A percentile compares a stretch with the other conserved stretches of the same genome.
These are phyloP conservation scores for Xanthia icteritia DNA, from an alignment of 2,888 invertebrate genomes.

Conservation along the genomic window DNA sequence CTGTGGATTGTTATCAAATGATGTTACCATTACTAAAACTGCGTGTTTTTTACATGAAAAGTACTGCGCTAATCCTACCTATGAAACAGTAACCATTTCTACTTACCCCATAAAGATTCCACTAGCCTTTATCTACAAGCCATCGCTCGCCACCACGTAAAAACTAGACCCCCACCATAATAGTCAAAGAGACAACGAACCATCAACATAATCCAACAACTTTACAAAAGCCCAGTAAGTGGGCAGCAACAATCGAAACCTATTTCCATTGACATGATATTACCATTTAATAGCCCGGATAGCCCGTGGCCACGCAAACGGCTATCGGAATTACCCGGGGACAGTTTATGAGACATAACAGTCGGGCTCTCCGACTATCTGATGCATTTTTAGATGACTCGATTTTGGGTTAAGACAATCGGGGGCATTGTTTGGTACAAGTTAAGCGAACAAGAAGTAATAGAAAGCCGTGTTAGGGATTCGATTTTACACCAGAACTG, in stretches of 20 bases:
- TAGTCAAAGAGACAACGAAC: conserved; percentile 57
- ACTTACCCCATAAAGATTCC: conserved; percentile 3
- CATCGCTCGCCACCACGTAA: conserved; percentile 25
- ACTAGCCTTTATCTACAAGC: conserved; percentile 33
- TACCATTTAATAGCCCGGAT: conserved; percentile 71
- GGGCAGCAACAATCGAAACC: conserved; percentile 64
- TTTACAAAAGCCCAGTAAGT: conserved; percentile 53
- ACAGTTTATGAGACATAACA: conserved; percentile 89
- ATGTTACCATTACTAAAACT: too few relatives aligned
- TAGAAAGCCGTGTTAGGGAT: not conserved
- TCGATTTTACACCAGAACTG: not conserved
- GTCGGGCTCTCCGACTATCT: conserved; percentile 67
- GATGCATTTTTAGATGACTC: conserved; percentile 85
- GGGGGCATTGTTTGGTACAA: conserved; percentile 68
- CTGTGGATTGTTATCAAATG: too few relatives aligned
- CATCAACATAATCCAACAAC: conserved; percentile 65
- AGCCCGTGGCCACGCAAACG: conserved; percentile 72
- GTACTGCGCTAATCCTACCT: not conserved
- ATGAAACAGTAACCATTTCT: conserved; percentile 22
- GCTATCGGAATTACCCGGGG: conserved; percentile 79
- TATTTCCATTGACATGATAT: conserved; percentile 67
- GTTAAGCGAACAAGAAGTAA: not conserved
- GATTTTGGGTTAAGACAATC: conserved; percentile 88
- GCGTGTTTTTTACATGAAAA: too few relatives aligned
- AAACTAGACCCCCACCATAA: conserved; percentile 46